phyloP scores from a whole-genome alignment of 2,888 invertebrate species.

The Stenchaetothrips biformis region DNA sequence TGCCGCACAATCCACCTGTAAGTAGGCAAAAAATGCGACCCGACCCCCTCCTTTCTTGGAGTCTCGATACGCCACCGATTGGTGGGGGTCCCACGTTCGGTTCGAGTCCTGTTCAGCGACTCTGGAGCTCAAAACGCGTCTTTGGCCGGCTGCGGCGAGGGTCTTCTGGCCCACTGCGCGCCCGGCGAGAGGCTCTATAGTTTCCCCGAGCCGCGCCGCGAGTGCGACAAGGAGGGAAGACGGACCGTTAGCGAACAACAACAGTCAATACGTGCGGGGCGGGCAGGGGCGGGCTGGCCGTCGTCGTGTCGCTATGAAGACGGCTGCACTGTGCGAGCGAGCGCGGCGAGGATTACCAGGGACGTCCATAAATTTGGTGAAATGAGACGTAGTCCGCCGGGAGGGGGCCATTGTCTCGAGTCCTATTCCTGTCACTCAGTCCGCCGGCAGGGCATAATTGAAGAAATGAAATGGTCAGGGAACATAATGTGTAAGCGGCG shows the following conservation, averaged over 20 bases:
- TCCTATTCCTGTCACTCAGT: too few relatives aligned
- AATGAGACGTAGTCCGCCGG: background rate
- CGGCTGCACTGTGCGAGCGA: background rate
- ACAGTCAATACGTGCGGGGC: background rate
- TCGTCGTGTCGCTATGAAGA: too few relatives aligned
- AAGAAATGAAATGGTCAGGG: too few relatives aligned
- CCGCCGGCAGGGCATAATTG: too few relatives aligned
- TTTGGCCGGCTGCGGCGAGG: background rate
- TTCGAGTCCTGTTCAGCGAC: too few relatives aligned
- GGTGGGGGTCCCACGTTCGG: too few relatives aligned
- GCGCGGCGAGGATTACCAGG: background rate
- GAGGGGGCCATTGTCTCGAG: too few relatives aligned
- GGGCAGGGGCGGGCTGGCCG: background rate
- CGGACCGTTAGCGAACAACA: slow-evolving; percentile 14
- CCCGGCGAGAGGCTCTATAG: background rate
- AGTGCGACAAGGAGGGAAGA: background rate
- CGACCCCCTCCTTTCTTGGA: too few relatives aligned
- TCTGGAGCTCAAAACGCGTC: background rate
- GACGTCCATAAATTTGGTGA: background rate
- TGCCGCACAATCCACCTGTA: too few relatives aligned
- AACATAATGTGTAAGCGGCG: too few relatives aligned
- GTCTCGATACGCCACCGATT: too few relatives aligned
- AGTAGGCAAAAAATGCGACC: too few relatives aligned
- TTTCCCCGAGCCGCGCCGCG: background rate
- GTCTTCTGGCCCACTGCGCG: background rate